These are phyloP conservation scores for Drosophila robusta DNA, from an alignment of 2,888 invertebrate species.

Conservation along the genomic window DNA sequence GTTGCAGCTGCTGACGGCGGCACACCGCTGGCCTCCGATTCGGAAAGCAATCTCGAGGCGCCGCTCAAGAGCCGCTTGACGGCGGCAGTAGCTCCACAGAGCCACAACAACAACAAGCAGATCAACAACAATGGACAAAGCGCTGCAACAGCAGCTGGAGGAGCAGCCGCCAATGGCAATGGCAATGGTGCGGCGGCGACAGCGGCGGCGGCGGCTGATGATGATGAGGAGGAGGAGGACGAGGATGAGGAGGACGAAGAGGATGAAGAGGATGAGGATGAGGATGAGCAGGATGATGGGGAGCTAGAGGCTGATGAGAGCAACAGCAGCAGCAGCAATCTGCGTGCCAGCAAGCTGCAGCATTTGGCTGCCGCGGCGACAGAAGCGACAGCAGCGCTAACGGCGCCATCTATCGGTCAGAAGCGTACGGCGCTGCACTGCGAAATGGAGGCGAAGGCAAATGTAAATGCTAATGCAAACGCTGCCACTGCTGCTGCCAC, in stretches of 20 bases:
- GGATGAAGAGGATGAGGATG: conserved; percentile 59
- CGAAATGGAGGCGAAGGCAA: conserved; percentile 52
- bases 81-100: neutral
- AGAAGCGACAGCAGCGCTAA: conserved; percentile 16
- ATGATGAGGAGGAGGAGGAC: conserved; percentile 40
- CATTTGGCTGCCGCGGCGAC: conserved; percentile 52
- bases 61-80: conserved; percentile 78
- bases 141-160: conserved; percentile 5
- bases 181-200: conserved; percentile 43
- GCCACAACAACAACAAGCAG: too few relatives aligned
- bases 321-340: conserved; percentile 70
- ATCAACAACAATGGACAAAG: neutral
- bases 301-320: conserved; percentile 78
- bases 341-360: conserved; percentile 65
- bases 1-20: too few relatives aligned
- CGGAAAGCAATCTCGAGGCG: conserved; percentile 92
- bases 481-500: conserved; percentile 53
- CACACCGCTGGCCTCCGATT: conserved; percentile 86
- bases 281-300: conserved; percentile 66
- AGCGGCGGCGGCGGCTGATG: conserved; percentile 37
- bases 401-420: conserved; percentile 66
- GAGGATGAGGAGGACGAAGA: conserved; percentile 50
- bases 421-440: conserved; percentile 74
- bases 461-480: conserved; percentile 20
- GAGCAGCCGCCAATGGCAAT: conserved; percentile 70